Conservation (phyloP, 2,113 vertebrate genomes). For the Typhlomys cinereus region DNA sequence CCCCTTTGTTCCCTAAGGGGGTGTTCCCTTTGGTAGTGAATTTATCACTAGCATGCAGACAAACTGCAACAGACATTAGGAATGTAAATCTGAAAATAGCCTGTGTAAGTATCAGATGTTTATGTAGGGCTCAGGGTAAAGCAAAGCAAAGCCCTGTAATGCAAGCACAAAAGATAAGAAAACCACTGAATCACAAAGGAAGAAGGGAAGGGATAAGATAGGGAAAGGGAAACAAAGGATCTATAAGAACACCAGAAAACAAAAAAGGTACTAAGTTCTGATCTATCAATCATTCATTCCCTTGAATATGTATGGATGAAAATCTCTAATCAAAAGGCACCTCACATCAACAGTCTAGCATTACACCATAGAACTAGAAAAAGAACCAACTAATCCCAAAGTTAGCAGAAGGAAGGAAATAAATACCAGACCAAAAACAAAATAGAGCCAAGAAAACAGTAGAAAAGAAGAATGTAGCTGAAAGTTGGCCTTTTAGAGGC, state of each 20-base stretch:
- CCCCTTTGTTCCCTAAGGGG: no score
- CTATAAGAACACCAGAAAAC: background rate
- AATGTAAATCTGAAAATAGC: no score
- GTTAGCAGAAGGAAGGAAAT: background rate
- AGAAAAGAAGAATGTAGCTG: background rate
- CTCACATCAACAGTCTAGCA: background rate
- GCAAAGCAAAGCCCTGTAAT: background rate
- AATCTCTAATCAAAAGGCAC: background rate
- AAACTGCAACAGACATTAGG: no score
- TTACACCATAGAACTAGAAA: background rate
- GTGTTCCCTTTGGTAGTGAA: no score
- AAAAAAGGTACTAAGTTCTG: background rate
- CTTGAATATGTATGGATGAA: background rate
- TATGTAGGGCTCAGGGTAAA: background rate
- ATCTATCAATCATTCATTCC: background rate
- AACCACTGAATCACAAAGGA: background rate
- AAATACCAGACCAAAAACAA: background rate
- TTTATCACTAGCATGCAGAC: no score
- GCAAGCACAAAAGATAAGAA: background rate
- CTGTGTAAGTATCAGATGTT: background rate
- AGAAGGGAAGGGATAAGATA: background rate
- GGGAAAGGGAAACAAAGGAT: background rate
- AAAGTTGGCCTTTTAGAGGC: background rate
- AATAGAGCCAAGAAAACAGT: background rate
- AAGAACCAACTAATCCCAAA: background rate